phyloP scores from a whole-genome alignment of 2,888 invertebrate species.

The Trichogramma dendrolimi region DNA sequence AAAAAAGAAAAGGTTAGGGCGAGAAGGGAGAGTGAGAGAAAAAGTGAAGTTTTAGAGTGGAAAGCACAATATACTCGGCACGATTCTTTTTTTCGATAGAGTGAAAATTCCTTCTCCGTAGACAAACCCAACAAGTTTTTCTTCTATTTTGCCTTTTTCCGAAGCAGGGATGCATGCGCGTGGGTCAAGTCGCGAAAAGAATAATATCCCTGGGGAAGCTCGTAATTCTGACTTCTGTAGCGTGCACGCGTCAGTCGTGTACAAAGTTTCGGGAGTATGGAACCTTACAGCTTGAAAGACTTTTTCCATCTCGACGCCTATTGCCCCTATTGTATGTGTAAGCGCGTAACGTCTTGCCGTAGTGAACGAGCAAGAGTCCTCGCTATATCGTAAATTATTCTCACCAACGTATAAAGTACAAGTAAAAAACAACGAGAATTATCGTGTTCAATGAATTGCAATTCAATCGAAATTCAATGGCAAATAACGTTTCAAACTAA shows the following conservation, averaged over 20 bases:
- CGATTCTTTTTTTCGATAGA: constrained; percentile 21
- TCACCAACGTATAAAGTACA: too few species aligned
- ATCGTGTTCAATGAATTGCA: too few species aligned
- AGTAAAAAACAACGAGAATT: too few species aligned
- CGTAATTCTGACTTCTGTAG: constrained; percentile 12
- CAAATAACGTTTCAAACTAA: too few species aligned
- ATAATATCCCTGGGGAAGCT: constrained; percentile 23
- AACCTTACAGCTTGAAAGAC: too few species aligned
- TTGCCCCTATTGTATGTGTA: too few species aligned
- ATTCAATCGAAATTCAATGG: too few species aligned
- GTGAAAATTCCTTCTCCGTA: constrained; percentile 24
- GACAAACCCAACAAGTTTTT: constrained; percentile 27
- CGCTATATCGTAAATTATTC: too few species aligned
- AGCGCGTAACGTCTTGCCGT: too few species aligned
- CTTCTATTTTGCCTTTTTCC: too few species aligned
- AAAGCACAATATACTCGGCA: constrained; percentile 13
- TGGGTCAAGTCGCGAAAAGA: constrained; percentile 19
- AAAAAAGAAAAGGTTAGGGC: not conserved
- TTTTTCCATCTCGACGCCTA: too few species aligned
- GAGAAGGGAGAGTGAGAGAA: not conserved
- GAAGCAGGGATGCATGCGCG: not conserved
- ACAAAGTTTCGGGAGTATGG: constrained; percentile 9
- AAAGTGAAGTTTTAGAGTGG: not conserved
- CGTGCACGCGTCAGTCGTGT: constrained; percentile 12
- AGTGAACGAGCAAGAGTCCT: too few species aligned